Conservation (phyloP, 2,113 vertebrate species). For the Tapirus terrestris region DNA sequence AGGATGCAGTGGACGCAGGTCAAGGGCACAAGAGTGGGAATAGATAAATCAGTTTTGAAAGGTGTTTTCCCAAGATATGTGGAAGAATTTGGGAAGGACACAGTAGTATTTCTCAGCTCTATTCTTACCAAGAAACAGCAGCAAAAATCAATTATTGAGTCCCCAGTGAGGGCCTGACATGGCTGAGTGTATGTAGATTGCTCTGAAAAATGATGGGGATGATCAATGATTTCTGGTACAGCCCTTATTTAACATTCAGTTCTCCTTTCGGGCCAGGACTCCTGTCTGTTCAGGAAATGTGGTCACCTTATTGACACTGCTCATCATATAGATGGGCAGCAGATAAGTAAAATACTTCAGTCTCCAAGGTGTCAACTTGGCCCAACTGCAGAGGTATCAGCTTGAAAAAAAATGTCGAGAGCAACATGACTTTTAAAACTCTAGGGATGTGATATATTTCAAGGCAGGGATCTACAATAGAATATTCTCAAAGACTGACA, state of each 20-base stretch:
- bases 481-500: background rate
- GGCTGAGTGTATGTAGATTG: accelerated
- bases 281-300: background rate
- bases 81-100: background rate
- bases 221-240: background rate
- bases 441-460: background rate
- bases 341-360: background rate
- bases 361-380: background rate
- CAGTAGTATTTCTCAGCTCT: background rate
- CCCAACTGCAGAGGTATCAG: background rate
- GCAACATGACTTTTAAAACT: background rate
- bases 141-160: background rate
- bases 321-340: background rate
- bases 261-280: background rate
- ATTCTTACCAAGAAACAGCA: background rate
- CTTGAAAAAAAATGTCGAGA: slow-evolving; percentile 9
- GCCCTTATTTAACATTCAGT: background rate
- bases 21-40: background rate
- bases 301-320: background rate
- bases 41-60: background rate
- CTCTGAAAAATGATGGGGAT: background rate
- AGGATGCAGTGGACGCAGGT: accelerated
- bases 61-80: background rate
- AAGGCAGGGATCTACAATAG: background rate
- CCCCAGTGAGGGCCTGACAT: background rate